Conservation (phyloP, 2,888 invertebrate species). For the Tetragonula carbonaria region DNA sequence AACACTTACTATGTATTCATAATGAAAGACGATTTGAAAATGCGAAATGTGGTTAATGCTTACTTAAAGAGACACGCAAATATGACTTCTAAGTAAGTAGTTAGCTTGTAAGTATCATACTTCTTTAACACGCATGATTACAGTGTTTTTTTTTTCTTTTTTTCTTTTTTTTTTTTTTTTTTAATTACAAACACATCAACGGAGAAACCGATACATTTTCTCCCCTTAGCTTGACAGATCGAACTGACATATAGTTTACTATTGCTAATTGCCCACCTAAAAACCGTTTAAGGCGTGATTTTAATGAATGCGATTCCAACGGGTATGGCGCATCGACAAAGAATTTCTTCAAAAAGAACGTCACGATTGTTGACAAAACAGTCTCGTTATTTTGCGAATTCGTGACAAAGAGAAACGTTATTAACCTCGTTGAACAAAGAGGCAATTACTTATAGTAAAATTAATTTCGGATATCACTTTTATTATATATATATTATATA, state of each 20-base stretch:
- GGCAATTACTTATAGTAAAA: not conserved
- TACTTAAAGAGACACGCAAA: constrained; percentile 22
- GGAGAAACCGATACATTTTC: constrained; percentile 33
- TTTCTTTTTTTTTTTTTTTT: constrained; percentile 9
- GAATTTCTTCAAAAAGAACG: not conserved
- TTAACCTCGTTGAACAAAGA: not conserved
- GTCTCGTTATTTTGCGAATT: not conserved
- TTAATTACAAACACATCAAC: not conserved
- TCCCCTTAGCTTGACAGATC: constrained; percentile 47
- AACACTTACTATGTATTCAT: constrained; percentile 67
- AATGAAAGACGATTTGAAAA: constrained; percentile 48
- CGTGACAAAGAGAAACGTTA: not conserved
- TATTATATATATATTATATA: too few species aligned
- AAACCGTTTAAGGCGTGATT: constrained; percentile 9
- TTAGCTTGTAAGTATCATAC: constrained; percentile 35
- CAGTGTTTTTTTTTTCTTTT: not conserved
- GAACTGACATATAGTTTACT: constrained; percentile 22
- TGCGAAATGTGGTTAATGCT: constrained; percentile 38
- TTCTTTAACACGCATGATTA: constrained; percentile 31
- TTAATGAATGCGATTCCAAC: not conserved
- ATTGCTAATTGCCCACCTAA: constrained; percentile 4
- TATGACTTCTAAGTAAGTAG: constrained; percentile 18
- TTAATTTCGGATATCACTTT: not conserved
- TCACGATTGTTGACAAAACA: not conserved
- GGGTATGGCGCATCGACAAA: not conserved